These are phyloP conservation scores for Mactromeris polynyma DNA, from an alignment of 2,888 invertebrate genomes.

Conservation along the genomic window DNA sequence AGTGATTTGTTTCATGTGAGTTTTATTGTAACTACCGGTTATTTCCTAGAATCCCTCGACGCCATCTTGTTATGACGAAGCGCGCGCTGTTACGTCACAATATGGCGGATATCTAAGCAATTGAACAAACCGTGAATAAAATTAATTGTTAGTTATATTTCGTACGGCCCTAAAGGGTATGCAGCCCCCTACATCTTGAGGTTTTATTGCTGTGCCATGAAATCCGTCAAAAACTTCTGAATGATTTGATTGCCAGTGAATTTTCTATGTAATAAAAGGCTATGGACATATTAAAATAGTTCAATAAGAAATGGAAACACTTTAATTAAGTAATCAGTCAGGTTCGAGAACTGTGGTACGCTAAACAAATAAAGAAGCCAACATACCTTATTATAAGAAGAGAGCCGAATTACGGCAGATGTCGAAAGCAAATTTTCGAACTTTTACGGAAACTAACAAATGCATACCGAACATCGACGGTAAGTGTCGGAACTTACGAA, in stretches of 20 bases:
- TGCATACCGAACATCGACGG: neutral
- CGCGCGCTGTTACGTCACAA: slow-evolving; percentile 65
- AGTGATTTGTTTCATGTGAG: slow-evolving; percentile 53
- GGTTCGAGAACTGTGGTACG: no score
- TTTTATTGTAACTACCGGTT: slow-evolving; percentile 32
- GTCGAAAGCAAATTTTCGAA: neutral
- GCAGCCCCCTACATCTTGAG: neutral
- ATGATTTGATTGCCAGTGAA: neutral
- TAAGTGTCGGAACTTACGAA: no score
- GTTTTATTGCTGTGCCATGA: neutral
- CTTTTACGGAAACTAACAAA: neutral
- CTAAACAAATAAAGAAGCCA: no score
- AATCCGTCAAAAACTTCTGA: neutral
- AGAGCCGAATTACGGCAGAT: neutral
- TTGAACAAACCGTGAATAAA: slow-evolving; percentile 40
- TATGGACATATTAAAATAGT: no score
- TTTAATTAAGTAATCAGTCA: no score
- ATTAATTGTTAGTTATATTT: slow-evolving; percentile 18
- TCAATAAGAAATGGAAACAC: no score
- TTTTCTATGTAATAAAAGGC: neutral
- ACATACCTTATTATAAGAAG: no score
- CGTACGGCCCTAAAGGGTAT: neutral
- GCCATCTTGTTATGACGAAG: slow-evolving; percentile 63
- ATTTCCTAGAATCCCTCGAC: slow-evolving; percentile 37
- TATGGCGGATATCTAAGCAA: slow-evolving; percentile 34